Evolutionary conservation across 1,140 invertebrate genomes (phyloP).

Genomic region (Microplitis demolitor): DNA sequence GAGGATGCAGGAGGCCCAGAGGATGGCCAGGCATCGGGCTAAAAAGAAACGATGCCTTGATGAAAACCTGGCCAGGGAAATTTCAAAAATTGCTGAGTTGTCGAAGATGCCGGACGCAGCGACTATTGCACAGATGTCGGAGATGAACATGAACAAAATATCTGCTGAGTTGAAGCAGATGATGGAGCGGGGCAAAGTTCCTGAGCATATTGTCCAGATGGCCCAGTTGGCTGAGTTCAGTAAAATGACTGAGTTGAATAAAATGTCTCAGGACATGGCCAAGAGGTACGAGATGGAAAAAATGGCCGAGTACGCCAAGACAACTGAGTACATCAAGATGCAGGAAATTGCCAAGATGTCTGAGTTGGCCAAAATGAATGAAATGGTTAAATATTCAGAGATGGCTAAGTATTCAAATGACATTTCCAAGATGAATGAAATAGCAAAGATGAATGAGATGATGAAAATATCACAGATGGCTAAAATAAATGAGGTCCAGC

Average conservation of each 20-base stretch:
- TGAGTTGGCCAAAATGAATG: conserved; percentile 57
- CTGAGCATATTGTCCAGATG: conserved; percentile 61
- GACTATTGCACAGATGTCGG: conserved; percentile 57
- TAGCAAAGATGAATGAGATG: conserved; percentile 58
- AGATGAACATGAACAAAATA: conserved; percentile 61
- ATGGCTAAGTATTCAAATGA: conserved; percentile 58
- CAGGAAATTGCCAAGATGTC: conserved; percentile 55
- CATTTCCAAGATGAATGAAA: conserved; percentile 57
- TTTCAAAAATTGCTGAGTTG: conserved; percentile 58
- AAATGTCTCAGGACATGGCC: conserved; percentile 58
- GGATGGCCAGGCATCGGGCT: conserved; percentile 57
- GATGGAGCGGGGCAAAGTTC: conserved; percentile 60
- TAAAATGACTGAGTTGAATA: conserved; percentile 58
- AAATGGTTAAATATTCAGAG: conserved; percentile 57
- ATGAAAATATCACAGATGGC: conserved; percentile 60
- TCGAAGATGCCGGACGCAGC: conserved; percentile 58
- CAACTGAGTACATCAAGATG: conserved; percentile 57
- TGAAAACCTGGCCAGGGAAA: conserved; percentile 57
- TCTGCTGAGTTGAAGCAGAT: conserved; percentile 59
- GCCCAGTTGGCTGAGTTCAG: conserved; percentile 59
- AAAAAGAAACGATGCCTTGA: conserved; percentile 60
- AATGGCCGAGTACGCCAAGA: conserved; percentile 58
- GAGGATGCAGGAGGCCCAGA: conserved; percentile 58
- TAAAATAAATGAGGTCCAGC: conserved; percentile 54
- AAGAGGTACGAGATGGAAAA: conserved; percentile 60